A percentile compares a stretch with the other conserved stretches of the same genome.
Conservation (phyloP, 2,888 invertebrate genomes). For the Synanthedon formicaeformis region DNA sequence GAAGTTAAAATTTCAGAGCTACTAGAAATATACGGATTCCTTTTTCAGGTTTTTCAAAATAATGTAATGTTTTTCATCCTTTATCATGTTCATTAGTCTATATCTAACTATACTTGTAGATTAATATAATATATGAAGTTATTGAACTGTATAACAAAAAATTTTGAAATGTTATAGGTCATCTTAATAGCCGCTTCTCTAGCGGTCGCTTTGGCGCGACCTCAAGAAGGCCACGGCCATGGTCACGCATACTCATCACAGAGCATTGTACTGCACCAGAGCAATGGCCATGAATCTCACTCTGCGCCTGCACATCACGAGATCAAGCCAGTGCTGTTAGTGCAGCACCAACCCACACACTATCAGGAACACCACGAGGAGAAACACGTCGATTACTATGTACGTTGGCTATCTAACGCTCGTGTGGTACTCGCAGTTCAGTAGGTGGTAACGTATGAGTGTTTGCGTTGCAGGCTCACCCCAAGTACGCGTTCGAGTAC, state of each 20-base stretch:
- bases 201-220: conserved; percentile 18
- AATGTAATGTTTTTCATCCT: no score
- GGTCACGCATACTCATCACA: conserved; percentile 26
- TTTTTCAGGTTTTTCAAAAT: no score
- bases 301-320: conserved; percentile 10
- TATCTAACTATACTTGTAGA: no score
- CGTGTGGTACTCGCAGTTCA: neutral
- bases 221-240: conserved; percentile 18
- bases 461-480: conserved; percentile 13
- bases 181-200: conserved; percentile 12
- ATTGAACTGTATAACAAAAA: neutral
- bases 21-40: no score
- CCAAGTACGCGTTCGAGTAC: conserved; percentile 35
- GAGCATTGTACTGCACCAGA: conserved; percentile 27
- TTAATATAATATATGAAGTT: no score
- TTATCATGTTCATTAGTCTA: no score
- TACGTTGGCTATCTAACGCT: neutral
- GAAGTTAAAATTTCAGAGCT: no score
- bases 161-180: conserved; percentile 11
- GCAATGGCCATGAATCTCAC: conserved; percentile 17
- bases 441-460: neutral
- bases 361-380: conserved; percentile 13
- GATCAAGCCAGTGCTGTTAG: conserved; percentile 3
- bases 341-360: conserved; percentile 8
- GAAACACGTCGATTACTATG: conserved; percentile 6